A percentile compares a stretch with the other conserved stretches of the same genome.
Evolutionary conservation across 2,888 invertebrate species (phyloP).

Genomic region (Amiota mariae): DNA sequence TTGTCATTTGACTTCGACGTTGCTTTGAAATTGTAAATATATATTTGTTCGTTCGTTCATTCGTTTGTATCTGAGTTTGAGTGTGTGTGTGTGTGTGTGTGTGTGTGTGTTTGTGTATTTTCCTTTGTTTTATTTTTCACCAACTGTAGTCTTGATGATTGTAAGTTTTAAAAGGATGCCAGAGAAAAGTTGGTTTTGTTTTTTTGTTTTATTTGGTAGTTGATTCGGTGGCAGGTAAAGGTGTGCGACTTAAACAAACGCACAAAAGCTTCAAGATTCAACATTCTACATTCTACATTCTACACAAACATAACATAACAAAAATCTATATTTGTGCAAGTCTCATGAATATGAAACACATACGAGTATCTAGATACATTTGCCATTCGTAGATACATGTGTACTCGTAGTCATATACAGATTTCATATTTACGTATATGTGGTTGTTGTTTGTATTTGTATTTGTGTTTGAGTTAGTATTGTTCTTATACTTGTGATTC

Average conservation of each 20-base stretch:
- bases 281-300: no score
- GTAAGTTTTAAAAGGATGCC: constrained; percentile 21
- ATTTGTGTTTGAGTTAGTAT: background rate
- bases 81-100: constrained; percentile 12
- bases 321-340: constrained; percentile 47
- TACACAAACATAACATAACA: constrained; percentile 12
- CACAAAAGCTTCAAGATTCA: constrained; percentile 1
- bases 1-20: background rate
- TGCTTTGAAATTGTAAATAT: constrained; percentile 11
- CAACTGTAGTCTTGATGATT: background rate
- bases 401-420: constrained; percentile 27
- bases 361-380: constrained; percentile 26
- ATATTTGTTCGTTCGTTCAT: background rate
- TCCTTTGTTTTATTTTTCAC: background rate
- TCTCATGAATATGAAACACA: constrained; percentile 41
- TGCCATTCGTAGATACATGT: no score
- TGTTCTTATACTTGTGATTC: constrained; percentile 3
- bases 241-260: background rate
- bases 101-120: constrained; percentile 18
- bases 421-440: constrained; percentile 65
- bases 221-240: constrained; percentile 5
- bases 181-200: background rate
- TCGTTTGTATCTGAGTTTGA: background rate
- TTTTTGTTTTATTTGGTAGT: constrained; percentile 6
- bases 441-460: constrained; percentile 42